phyloP scores from a whole-genome alignment of 2,113 vertebrate genomes.

The Laticauda colubrina region DNA sequence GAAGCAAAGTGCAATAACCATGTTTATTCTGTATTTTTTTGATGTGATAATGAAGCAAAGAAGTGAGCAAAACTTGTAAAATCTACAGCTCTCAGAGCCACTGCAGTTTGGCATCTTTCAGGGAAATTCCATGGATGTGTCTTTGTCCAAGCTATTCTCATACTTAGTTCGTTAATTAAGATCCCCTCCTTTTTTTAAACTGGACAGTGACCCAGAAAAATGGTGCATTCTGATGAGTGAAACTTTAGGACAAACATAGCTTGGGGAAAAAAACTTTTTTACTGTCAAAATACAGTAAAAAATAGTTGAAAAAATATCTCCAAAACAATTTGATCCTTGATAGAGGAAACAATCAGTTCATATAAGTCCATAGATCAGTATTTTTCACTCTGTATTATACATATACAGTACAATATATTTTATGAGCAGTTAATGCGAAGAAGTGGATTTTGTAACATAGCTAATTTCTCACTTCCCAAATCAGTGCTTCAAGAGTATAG shows the following conservation, averaged over 20 bases:
- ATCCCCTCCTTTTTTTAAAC: not conserved
- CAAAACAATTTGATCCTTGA: not conserved
- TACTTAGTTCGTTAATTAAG: not conserved
- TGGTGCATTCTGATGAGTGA: not conserved
- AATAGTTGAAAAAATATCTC: not conserved
- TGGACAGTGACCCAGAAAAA: not conserved
- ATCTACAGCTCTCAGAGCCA: not conserved
- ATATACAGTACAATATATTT: not conserved
- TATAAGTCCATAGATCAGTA: not conserved
- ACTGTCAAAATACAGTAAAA: not conserved
- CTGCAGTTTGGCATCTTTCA: not conserved
- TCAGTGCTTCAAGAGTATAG: not conserved
- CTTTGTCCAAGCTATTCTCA: not conserved
- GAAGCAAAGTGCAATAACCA: not conserved
- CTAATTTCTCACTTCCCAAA: not conserved
- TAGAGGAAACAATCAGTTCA: not conserved
- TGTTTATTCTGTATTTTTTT: not conserved
- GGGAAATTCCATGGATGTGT: not conserved
- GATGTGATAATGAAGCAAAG: constrained; percentile 10
- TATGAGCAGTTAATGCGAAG: not conserved
- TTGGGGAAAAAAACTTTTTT: not conserved
- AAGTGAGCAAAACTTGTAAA: constrained; percentile 22
- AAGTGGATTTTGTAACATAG: not conserved
- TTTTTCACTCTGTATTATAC: not conserved
- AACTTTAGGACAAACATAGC: not conserved